phyloP scores from a whole-genome alignment of 2,113 vertebrate genomes.

The Cyanoramphus novaezelandiae region DNA sequence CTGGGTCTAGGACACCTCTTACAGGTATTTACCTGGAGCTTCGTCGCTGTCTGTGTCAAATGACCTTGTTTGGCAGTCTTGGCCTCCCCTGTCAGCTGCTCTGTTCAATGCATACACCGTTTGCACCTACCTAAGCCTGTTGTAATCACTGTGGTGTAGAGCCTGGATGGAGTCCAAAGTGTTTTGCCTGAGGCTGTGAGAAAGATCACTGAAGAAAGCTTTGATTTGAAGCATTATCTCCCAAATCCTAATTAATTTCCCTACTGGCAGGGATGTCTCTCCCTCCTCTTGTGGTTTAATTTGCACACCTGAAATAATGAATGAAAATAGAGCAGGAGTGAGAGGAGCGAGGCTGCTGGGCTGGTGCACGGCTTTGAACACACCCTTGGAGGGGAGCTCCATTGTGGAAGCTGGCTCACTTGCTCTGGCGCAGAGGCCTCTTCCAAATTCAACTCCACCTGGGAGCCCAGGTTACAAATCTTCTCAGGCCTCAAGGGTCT shows the following conservation, averaged over 20 bases:
- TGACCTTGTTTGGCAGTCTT: not conserved
- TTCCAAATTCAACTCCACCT: not conserved
- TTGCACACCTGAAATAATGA: conserved; percentile 51
- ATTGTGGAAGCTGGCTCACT: not conserved
- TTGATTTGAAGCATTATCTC: conserved; percentile 41
- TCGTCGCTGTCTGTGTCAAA: not conserved
- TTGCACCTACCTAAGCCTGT: not conserved
- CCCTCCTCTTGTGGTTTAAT: conserved; percentile 29
- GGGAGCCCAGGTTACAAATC: not conserved
- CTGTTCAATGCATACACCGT: not conserved
- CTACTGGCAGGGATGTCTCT: conserved; percentile 1
- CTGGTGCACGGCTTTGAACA: not conserved
- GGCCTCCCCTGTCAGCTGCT: not conserved
- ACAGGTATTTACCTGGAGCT: not conserved
- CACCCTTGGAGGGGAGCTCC: not conserved
- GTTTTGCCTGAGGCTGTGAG: not conserved
- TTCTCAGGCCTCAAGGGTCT: not conserved
- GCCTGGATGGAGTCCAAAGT: conserved; percentile 14
- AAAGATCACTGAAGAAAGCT: conserved; percentile 35
- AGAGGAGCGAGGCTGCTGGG: not conserved
- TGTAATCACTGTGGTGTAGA: not conserved
- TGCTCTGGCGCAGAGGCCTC: not conserved
- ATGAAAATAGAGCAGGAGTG: conserved; percentile 18
- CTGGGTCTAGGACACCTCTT: not conserved
- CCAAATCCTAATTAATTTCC: conserved; percentile 42